Evolutionary conservation across 2,888 invertebrate genomes (phyloP).

Genomic region (Venustoraphidia nigricollis): DNA sequence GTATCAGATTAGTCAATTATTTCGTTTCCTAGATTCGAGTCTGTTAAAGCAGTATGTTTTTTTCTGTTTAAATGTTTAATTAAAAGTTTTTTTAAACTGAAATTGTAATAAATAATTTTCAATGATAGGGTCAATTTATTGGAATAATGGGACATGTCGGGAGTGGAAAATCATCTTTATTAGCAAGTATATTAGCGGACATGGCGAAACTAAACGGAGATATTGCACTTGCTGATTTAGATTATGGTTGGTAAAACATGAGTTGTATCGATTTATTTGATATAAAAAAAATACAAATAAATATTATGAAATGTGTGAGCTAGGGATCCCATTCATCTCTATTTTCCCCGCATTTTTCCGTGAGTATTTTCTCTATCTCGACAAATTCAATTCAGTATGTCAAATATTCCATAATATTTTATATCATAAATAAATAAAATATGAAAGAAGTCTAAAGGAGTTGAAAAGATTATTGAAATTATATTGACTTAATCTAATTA

Average conservation of each 20-base stretch:
- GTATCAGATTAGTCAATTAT: too few species aligned
- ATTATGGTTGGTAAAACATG: slow-evolving; percentile 32
- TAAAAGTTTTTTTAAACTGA: slow-evolving; percentile 14
- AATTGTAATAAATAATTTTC: slow-evolving; percentile 15
- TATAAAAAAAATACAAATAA: not conserved
- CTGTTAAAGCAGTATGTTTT: not conserved
- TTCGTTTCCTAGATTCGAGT: too few species aligned
- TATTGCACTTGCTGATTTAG: slow-evolving; percentile 50
- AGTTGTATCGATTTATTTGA: not conserved
- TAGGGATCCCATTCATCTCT: not conserved
- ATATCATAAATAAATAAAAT: too few species aligned
- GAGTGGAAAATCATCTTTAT: slow-evolving; percentile 77
- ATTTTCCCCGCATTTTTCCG: not conserved
- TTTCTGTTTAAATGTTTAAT: too few species aligned
- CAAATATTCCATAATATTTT: too few species aligned
- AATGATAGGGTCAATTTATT: slow-evolving; percentile 51
- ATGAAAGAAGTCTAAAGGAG: too few species aligned
- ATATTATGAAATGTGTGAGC: too few species aligned
- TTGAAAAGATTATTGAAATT: too few species aligned
- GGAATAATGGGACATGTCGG: slow-evolving; percentile 84
- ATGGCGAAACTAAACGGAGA: slow-evolving; percentile 54
- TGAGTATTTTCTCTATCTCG: not conserved
- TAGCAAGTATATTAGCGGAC: slow-evolving; percentile 76
- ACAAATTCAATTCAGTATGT: too few species aligned
- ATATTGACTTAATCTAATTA: too few species aligned